Conservation (phyloP, 2,888 invertebrate genomes). For the Eudasyphora cyanicolor region DNA sequence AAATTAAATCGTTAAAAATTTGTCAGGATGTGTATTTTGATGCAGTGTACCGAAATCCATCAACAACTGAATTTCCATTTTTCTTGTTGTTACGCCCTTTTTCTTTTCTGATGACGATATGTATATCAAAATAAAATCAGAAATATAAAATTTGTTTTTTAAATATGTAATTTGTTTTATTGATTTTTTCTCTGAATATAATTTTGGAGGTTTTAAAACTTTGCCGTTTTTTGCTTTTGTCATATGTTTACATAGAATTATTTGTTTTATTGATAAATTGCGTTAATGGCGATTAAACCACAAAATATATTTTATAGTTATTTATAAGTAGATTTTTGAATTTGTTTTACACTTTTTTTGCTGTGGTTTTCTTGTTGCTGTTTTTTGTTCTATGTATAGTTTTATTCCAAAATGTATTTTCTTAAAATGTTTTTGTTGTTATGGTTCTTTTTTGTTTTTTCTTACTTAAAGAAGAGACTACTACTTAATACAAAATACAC, state of each 20-base stretch:
- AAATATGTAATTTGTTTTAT: constrained; percentile 38
- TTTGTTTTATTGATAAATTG: constrained; percentile 33
- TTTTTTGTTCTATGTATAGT: neutral
- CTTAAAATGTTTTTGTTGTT: constrained; percentile 41
- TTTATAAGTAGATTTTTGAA: constrained; percentile 9
- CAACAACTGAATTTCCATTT: no score
- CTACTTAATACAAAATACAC: constrained; percentile 59
- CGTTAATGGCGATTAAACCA: constrained; percentile 27
- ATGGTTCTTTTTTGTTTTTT: constrained; percentile 33
- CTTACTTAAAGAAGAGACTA: constrained; percentile 35
- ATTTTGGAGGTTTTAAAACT: constrained; percentile 50
- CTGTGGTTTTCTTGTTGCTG: neutral
- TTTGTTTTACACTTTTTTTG: neutral
- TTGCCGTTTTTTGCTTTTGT: constrained; percentile 36
- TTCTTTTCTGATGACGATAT: no score
- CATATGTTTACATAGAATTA: constrained; percentile 25
- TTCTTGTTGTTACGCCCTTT: no score
- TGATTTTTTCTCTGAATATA: constrained; percentile 45
- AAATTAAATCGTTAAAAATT: no score
- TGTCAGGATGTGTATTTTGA: no score
- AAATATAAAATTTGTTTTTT: neutral
- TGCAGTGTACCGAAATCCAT: no score
- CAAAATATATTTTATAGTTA: constrained; percentile 18
- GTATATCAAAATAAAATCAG: neutral
- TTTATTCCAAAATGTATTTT: constrained; percentile 17